phyloP scores from a whole-genome alignment of 2,888 invertebrate genomes.

The Mesorhabditis spiculigera region DNA sequence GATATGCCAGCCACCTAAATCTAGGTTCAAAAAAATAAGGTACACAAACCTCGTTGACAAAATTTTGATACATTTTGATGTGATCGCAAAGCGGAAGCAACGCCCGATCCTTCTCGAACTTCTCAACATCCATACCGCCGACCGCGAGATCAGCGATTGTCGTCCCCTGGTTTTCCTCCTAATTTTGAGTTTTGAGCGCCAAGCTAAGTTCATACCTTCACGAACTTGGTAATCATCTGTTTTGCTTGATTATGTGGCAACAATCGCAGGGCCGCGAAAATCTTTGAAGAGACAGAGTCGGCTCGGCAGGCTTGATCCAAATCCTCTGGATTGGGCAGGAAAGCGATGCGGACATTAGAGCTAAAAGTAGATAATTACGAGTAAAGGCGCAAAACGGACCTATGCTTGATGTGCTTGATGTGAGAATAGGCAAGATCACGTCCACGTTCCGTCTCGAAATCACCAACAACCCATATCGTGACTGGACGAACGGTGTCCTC shows the following conservation, averaged over 20 bases:
- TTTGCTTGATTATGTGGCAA: slow-evolving; percentile 60
- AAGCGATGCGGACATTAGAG: slow-evolving; percentile 10
- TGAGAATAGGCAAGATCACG: slow-evolving; percentile 74
- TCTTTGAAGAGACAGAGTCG: slow-evolving; percentile 47
- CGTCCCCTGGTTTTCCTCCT: slow-evolving; percentile 61
- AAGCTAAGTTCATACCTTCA: slow-evolving; percentile 50
- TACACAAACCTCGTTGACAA: not conserved
- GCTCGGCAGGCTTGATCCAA: slow-evolving; percentile 19
- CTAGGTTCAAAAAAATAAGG: slow-evolving; percentile 12
- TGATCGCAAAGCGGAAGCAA: slow-evolving; percentile 31
- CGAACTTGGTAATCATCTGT: slow-evolving; percentile 63
- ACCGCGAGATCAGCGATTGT: slow-evolving; percentile 62
- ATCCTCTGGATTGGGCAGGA: slow-evolving; percentile 28
- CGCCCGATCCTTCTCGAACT: slow-evolving; percentile 55
- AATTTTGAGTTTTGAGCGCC: not conserved
- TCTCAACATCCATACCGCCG: slow-evolving; percentile 63
- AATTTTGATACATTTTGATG: slow-evolving; percentile 64
- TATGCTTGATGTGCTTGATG: slow-evolving; percentile 62
- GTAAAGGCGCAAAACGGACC: not conserved
- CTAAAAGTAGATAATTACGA: not conserved
- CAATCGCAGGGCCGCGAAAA: slow-evolving; percentile 60
- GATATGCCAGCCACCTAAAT: slow-evolving; percentile 70
- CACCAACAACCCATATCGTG: slow-evolving; percentile 84
- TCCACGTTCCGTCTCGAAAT: slow-evolving; percentile 74
- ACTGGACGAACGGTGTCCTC: slow-evolving; percentile 57